phyloP scores from a whole-genome alignment of 1,140 invertebrate species.

The Asbolus verrucosus region DNA sequence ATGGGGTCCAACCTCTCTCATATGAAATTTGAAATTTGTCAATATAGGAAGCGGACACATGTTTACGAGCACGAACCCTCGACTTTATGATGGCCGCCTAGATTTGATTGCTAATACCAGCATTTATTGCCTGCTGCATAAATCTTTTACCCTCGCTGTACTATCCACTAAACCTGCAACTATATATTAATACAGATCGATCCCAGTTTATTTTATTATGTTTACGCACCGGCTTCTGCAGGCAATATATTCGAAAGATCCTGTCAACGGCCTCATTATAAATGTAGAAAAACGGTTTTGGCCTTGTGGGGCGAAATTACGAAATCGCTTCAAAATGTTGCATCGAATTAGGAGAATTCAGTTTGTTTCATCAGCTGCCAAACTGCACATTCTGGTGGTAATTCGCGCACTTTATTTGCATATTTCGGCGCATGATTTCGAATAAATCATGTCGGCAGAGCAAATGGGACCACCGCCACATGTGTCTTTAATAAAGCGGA shows the following conservation, averaged over 20 bases:
- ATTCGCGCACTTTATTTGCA: too few relatives aligned
- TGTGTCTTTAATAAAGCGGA: constrained; percentile 28
- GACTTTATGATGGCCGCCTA: constrained; percentile 54
- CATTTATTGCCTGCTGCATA: constrained; percentile 58
- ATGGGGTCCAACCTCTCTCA: constrained; percentile 18
- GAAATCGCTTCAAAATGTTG: too few relatives aligned
- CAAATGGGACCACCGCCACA: constrained; percentile 11
- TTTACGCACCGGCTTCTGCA: too few relatives aligned
- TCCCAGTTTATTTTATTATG: constrained; percentile 4
- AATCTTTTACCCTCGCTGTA: constrained; percentile 48
- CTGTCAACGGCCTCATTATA: too few relatives aligned
- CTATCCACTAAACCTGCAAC: constrained; percentile 33
- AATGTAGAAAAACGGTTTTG: too few relatives aligned
- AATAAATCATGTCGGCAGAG: not conserved
- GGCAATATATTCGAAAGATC: too few relatives aligned
- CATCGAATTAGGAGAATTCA: too few relatives aligned
- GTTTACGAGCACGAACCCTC: constrained; percentile 55
- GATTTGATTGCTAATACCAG: constrained; percentile 58
- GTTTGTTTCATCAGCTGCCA: too few relatives aligned
- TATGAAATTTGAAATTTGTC: constrained; percentile 57
- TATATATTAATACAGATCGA: constrained; percentile 25
- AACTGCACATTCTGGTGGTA: too few relatives aligned
- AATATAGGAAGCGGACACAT: constrained; percentile 54
- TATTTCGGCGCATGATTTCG: too few relatives aligned
- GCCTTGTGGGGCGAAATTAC: too few relatives aligned